Percentiles rank a stretch among this genome's conserved stretches.
phyloP scores from a whole-genome alignment of 2,888 invertebrate genomes.

The Ormia ochracea region DNA sequence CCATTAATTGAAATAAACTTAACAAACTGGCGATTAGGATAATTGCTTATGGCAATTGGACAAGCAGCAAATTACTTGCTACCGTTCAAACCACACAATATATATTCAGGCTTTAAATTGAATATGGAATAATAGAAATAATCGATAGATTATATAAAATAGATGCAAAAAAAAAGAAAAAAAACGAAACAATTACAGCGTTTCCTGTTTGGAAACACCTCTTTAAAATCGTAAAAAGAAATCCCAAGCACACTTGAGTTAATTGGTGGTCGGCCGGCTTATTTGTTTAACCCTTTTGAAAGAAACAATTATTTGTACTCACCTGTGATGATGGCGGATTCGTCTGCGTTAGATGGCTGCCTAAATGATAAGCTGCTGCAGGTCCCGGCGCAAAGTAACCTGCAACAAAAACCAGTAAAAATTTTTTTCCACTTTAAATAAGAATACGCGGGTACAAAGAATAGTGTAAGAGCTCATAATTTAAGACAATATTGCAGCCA shows the following conservation, averaged over 20 bases:
- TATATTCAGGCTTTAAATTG: neutral
- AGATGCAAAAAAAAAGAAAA: too few species aligned
- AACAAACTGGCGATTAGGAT: slow-evolving; percentile 7
- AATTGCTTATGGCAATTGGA: neutral
- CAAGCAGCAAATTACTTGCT: slow-evolving; percentile 37
- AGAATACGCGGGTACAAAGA: neutral
- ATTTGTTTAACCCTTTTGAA: slow-evolving; percentile 35
- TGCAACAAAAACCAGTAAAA: slow-evolving; percentile 65
- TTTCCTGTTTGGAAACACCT: slow-evolving; percentile 38
- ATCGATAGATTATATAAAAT: neutral
- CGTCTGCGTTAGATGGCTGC: slow-evolving; percentile 77
- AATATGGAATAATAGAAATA: neutral
- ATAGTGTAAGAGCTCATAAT: slow-evolving; percentile 2
- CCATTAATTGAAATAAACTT: neutral
- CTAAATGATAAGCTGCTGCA: slow-evolving; percentile 77
- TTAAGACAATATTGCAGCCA: neutral
- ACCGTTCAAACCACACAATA: slow-evolving; percentile 36
- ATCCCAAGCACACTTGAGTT: slow-evolving; percentile 65
- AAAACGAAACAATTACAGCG: slow-evolving; percentile 29
- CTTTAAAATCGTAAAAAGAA: neutral
- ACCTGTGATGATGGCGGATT: slow-evolving; percentile 77
- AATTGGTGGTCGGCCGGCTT: slow-evolving; percentile 44
- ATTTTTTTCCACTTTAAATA: neutral
- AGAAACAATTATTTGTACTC: slow-evolving; percentile 64
- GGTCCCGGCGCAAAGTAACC: slow-evolving; percentile 77